Base-by-base conservation (phyloP, 2,797 vertebrate species). In the Catamblyrhynchus diadema region DNA sequence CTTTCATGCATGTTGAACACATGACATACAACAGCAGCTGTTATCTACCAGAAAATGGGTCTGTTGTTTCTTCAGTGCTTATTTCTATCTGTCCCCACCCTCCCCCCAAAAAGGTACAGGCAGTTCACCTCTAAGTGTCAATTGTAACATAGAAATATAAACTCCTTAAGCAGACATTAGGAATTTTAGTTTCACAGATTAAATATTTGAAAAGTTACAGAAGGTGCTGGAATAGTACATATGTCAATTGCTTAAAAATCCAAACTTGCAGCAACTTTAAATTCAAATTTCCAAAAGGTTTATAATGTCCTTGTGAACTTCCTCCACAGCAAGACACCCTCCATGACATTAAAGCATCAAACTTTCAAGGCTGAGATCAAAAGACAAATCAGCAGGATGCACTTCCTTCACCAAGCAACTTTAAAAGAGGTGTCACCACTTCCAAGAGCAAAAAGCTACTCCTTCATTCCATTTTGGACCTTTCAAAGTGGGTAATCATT, bases 381-480 rank as follows among this genome's bases (percentile, higher is more conserved):
- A 77, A 94, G 97, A 96, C 75, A 93, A 86, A 96, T 96, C 95
- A 96, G 93, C 93, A 97, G 96, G 92, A 91, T 95, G 95, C 48
- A 88, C 87, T 95, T 90, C 94, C 90, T 96, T 65, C 94, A 95
- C 66, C n/a, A 88, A 88, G 79, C 72, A 95, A 93, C 95, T 86
- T 93, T 54, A 77, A 28, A 66, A 89, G 87, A 96, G 60, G 65
- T 59, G 64, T 90, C 94, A 95, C 85, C 95, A 61, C 84, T 95
- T 95, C 94, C 89, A 95, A 59, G 5, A 90, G 12, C 42, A 93
- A 86, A 92, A 84, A 92, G 57, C 64, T 89, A 94, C 97, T 91
- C 78, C 86, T 94, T 98, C 95, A 99, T 95, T 99, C 99, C 99
- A 99, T 99, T 97, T 99, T 99, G 75, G 99, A 99, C 88, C 99